Evolutionary conservation across 2,113 vertebrate genomes (phyloP), one percentile per base, ranked within the genome.

Genomic region (Labrus mixtus): DNA sequence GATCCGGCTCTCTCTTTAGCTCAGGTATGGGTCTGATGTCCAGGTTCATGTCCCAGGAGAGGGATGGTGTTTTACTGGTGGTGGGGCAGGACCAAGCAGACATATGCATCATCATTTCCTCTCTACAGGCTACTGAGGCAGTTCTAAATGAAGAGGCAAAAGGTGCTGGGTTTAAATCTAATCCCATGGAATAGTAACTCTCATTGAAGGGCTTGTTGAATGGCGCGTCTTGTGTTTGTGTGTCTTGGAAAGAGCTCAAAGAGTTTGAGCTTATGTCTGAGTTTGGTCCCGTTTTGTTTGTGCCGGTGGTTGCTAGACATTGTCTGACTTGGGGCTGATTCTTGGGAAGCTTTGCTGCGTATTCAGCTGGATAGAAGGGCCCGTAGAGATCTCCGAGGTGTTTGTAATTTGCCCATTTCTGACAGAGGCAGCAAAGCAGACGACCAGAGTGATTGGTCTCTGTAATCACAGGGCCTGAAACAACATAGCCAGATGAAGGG

Each of bases 391-490:
- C 98, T 41, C 98, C 98, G 70, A 99, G 97, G 89, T 98, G 97
- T 83, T 97, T 97, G 87, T 97, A 99, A 92, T 98, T 99, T 76
- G 98, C 97, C 96, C 97, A 99, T 91, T 99, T 99, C 87, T 98
- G 97, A 87, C 98, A 99, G 29, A 99, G 94, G 91, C 97, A 99
- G 87, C 98, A 99, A 36, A 99, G 95, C 80, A 99, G 93, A 66
- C 96, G 96, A 68, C 98, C 98, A 29, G 96, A 92, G 64, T 97
- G 95, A 79, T 95, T 93, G 39, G 96, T 96, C 79, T 99, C 98
- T 3, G 96, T 97, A 37, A 97, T 95, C 53, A 97, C 96, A 6
- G 97, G 97, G 43, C 98, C 98, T 85, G 95, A 95, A 72, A 99
- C 94, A 89, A 99, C 94, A 70, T 96, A 97, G 74, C 95, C 95